phyloP scores from a whole-genome alignment of 2,797 vertebrate species.

The Ctenosaura bakeri region DNA sequence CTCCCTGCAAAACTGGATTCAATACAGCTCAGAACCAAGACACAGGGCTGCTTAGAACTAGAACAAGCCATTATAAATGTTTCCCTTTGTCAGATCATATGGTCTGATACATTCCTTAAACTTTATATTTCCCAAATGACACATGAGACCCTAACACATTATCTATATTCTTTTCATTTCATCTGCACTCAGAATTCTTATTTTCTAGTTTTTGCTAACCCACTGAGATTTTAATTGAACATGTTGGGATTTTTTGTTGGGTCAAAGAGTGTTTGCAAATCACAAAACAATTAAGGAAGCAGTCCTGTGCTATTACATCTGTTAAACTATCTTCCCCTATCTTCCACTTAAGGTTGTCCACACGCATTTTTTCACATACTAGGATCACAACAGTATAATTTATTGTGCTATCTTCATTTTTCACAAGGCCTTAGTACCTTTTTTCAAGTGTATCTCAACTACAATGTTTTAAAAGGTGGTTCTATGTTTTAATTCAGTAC shows the following conservation, averaged over 20 bases:
- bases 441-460: conserved; percentile 57
- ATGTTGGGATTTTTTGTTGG: conserved; percentile 6
- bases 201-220: conserved; percentile 5
- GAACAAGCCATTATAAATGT: not conserved
- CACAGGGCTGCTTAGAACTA: not conserved
- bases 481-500: conserved; percentile 52
- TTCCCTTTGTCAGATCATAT: not conserved
- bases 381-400: conserved; percentile 57
- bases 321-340: conserved; percentile 38
- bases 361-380: conserved; percentile 51
- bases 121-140: not conserved
- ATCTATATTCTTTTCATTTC: not conserved
- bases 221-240: conserved; percentile 15
- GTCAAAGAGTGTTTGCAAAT: conserved; percentile 7
- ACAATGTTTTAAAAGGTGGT: conserved; percentile 27
- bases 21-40: too few relatives aligned
- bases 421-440: conserved; percentile 44
- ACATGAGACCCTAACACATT: not conserved
- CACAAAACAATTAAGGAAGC: conserved; percentile 32
- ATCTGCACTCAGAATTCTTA: not conserved
- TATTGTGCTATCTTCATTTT: conserved; percentile 56
- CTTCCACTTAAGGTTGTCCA: conserved; percentile 45
- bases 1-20: too few relatives aligned
- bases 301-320: conserved; percentile 37
- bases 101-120: not conserved